Evolutionary conservation across 2,113 vertebrate genomes (phyloP), one percentile per base, ranked within the genome.

Genomic region (Perca flavescens): DNA sequence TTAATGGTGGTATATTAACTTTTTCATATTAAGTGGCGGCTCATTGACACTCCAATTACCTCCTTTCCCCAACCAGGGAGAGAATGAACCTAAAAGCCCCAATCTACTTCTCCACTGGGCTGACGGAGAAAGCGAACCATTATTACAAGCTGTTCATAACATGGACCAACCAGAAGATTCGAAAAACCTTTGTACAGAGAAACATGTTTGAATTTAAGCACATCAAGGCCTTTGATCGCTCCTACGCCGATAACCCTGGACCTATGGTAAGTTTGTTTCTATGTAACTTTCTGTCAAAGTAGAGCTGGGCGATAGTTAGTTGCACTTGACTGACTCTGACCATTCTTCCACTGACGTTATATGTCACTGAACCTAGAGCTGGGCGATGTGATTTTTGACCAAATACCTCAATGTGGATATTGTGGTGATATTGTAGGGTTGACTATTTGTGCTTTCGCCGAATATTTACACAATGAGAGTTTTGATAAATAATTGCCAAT

Each of bases 201-300:
- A 99, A 99, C 93, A 99, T 99, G 98, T 99, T 99, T 79, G 98
- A 99, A 79, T 99, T 99, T 91, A 99, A 99, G 73, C 98, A 99
- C 92, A 99, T 99, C 89, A 99, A 99, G 87, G 93, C 98, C 2
- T 99, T 99, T 0, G 98, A 99, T 82, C 94, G 98, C 40, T 95
- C 98, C 0, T 99, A 98, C 3, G 97, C 97, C 0, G 98, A 99
- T 88, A 99, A 99, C 65, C 98, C 98, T 0, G 98, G 98, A 4
- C 98, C 98, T 0, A 99, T 99, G 98, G 98, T 99, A 74, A 50
- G 85, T 68, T 3, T 3, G 0, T 9, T 14, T 5, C 17, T 16
- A 11, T 11, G 40, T 10, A 43, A 11, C 49, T 64, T 8, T 28
- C 3, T 0, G 31, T 71, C 10, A 10, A 43, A 43, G 40, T 43